A percentile compares a stretch with the other conserved stretches of the same genome.
Evolutionary conservation across 1,140 invertebrate genomes (phyloP).

Genomic region (Heterodera carotae): DNA sequence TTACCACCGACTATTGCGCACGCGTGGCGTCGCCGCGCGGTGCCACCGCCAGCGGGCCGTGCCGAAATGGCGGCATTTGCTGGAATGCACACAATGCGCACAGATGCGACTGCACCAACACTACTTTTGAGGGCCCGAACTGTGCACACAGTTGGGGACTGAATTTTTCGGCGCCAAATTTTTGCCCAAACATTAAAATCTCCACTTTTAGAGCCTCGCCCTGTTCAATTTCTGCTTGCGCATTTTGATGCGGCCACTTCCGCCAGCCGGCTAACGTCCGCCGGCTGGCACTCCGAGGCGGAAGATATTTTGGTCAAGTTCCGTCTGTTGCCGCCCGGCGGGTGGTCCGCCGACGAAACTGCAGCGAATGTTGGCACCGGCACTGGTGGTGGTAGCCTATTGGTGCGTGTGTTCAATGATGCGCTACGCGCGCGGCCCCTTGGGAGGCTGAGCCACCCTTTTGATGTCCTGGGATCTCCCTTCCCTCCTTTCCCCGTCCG

Average conservation of each 20-base stretch:
- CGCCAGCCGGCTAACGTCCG: background rate
- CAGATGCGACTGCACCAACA: slow-evolving; percentile 88
- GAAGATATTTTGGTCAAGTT: slow-evolving; percentile 87
- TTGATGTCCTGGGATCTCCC: too few relatives aligned
- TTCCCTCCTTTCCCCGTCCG: too few relatives aligned
- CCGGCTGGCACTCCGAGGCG: slow-evolving; percentile 75
- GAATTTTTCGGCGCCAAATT: background rate
- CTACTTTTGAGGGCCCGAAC: slow-evolving; percentile 83
- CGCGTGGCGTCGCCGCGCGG: slow-evolving; percentile 77
- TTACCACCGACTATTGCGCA: slow-evolving; percentile 66
- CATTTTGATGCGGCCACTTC: background rate
- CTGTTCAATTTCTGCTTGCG: slow-evolving; percentile 17
- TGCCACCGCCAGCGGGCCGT: slow-evolving; percentile 77
- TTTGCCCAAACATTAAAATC: background rate
- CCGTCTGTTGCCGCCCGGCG: slow-evolving; percentile 68
- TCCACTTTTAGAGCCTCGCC: slow-evolving; percentile 12
- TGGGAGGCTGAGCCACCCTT: too few relatives aligned
- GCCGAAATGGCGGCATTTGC: slow-evolving; percentile 85
- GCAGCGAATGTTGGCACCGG: slow-evolving; percentile 12
- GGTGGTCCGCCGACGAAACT: slow-evolving; percentile 1
- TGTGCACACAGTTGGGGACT: slow-evolving; percentile 80
- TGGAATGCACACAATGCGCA: slow-evolving; percentile 93
- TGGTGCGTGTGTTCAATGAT: slow-evolving; percentile 53
- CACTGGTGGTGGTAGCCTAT: slow-evolving; percentile 78
- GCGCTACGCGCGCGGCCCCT: too few relatives aligned